phyloP scores from a whole-genome alignment of 2,888 invertebrate species.

The Archips crataeganus region DNA sequence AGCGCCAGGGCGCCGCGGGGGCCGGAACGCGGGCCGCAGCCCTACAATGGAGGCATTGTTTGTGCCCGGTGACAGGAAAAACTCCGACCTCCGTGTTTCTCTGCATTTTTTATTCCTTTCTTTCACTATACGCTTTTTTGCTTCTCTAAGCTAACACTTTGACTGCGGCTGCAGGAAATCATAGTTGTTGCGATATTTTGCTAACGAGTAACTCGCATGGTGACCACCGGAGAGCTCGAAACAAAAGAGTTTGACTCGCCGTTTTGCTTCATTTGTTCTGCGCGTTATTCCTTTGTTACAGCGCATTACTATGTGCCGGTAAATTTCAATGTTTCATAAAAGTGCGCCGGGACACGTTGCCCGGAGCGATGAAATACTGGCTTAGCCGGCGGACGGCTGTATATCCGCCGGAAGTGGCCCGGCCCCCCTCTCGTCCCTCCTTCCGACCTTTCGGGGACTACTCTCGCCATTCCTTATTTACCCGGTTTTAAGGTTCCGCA shows the following conservation, averaged over 20 bases:
- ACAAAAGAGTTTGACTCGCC: conserved; percentile 34
- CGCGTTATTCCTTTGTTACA: conserved; percentile 36
- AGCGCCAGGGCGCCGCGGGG: conserved; percentile 58
- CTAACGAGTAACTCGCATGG: conserved; percentile 41
- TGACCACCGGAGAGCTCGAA: conserved; percentile 11
- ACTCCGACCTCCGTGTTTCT: conserved; percentile 85
- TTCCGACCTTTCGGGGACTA: conserved; percentile 46
- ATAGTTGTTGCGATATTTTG: conserved; percentile 72
- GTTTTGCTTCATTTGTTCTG: conserved; percentile 27
- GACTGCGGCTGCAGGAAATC: conserved; percentile 72
- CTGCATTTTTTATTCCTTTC: conserved; percentile 83
- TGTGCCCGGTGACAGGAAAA: conserved; percentile 86
- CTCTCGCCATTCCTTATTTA: conserved; percentile 78
- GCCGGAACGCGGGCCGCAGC: conserved; percentile 54
- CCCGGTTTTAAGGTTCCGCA: conserved; percentile 64
- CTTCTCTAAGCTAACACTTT: conserved; percentile 71
- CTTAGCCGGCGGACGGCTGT: conserved; percentile 59
- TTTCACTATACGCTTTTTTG: conserved; percentile 65
- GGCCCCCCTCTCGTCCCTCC: conserved; percentile 45
- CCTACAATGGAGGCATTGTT: conserved; percentile 83
- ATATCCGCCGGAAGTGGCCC: conserved; percentile 66
- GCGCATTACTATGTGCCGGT: conserved; percentile 45
- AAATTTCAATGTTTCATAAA: conserved; percentile 63
- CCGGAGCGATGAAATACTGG: conserved; percentile 58
- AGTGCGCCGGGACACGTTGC: conserved; percentile 54